Evolutionary conservation across 2,113 vertebrate species (phyloP), one percentile per base, ranked within the genome.

Genomic region (Hassar affinis): DNA sequence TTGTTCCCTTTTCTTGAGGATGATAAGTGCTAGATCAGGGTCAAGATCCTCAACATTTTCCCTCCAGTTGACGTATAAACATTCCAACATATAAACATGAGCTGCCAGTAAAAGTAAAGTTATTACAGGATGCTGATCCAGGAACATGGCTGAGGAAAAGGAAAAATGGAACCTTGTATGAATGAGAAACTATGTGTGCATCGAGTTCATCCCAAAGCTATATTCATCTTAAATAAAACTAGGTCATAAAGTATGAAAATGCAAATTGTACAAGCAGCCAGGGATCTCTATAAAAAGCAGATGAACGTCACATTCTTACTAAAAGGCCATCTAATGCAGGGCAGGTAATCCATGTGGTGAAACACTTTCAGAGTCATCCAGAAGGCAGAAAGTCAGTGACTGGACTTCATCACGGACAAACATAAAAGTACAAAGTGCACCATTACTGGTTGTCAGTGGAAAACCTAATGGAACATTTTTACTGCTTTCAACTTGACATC

Each of bases 381-480:
- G 20, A 51, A 82, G 47, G 80, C 33, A 66, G 77, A n/a, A 75
- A 57, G 22, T 27, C 54, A 27, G 56, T 49, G 38, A 85, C 57
- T 79, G 57, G 30, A 85, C 72, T 47, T 33, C 30, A 81, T 81
- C 87, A 81, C 30, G 56, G 38, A 10, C 15, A 38, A 56, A 35
- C 25, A 25, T 75, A 78, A 56, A 49, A 69, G 68, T 51, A 74
- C 69, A 81, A 51, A 79, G 25, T 69, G 22, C 33, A 54, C 69
- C 57, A 68, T 84, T 47, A 45, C 64, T 62, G 72, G 64, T 38
- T 17, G 57, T 47, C 75, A 84, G 80, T 75, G 66, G 78, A 86
- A 85, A 86, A 15, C 52, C 17, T 54, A 83, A 78, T 72, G 85
- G 78, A 79, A 86, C 54, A 77, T 82, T 85, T 89, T 71, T 30